Evolutionary conservation across 2,888 invertebrate species (phyloP).

Genomic region (Calliopum simillimum): DNA sequence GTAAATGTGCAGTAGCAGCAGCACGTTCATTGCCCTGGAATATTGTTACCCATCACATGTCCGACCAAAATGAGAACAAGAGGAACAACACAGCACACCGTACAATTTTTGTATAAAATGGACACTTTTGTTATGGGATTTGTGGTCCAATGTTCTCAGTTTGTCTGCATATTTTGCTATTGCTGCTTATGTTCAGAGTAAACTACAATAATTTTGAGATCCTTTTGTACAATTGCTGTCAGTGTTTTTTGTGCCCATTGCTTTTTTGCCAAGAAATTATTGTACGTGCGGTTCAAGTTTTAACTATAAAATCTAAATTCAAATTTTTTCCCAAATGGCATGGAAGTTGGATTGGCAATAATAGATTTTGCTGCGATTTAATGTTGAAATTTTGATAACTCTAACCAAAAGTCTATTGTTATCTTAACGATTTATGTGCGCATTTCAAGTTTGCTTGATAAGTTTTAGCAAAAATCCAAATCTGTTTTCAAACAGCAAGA

Average conservation of each 20-base stretch:
- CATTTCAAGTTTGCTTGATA: too few relatives aligned
- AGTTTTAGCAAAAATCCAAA: too few relatives aligned
- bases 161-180: too few relatives aligned
- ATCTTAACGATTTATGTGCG: too few relatives aligned
- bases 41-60: too few relatives aligned
- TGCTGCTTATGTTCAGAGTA: not conserved
- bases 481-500: too few relatives aligned
- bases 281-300: conserved; percentile 14
- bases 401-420: too few relatives aligned
- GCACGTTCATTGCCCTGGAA: conserved; percentile 28
- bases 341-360: not conserved
- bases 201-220: conserved; percentile 26
- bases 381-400: too few relatives aligned
- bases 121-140: too few relatives aligned
- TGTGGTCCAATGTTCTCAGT: not conserved
- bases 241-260: not conserved
- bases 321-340: not conserved
- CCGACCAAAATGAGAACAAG: too few relatives aligned
- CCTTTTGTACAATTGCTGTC: conserved; percentile 1
- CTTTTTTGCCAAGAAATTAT: not conserved
- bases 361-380: not conserved
- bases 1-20: conserved; percentile 17
- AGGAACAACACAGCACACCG: too few relatives aligned
- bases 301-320: conserved; percentile 13
- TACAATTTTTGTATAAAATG: too few relatives aligned